A percentile compares a stretch with the other conserved stretches of the same genome.
Conservation (phyloP, 1,140 invertebrate species). For the Conopomorpha cramerella region DNA sequence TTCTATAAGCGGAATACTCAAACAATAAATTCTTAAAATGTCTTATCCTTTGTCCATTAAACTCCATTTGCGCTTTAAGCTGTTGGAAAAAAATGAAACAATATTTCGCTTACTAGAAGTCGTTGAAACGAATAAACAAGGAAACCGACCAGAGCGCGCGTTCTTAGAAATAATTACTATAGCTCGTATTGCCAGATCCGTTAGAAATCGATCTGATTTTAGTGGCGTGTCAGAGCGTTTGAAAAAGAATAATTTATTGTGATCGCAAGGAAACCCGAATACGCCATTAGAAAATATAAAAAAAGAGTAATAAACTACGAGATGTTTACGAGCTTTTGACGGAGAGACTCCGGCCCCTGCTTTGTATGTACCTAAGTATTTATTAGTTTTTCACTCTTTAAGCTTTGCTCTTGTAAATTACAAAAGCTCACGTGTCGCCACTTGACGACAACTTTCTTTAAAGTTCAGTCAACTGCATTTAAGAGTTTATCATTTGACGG, state of each 20-base stretch:
- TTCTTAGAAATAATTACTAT: constrained; percentile 50
- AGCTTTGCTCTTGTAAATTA: too few species aligned
- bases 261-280: constrained; percentile 53
- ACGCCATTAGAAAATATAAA: constrained; percentile 52
- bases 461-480: too few species aligned
- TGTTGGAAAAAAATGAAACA: too few species aligned
- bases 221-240: constrained; percentile 56
- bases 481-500: constrained; percentile 1
- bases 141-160: constrained; percentile 36
- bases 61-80: too few species aligned
- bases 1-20: too few species aligned
- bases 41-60: too few species aligned
- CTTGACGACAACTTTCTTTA: too few species aligned
- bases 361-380: background rate
- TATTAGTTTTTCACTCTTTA: too few species aligned
- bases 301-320: constrained; percentile 56
- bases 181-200: constrained; percentile 47
- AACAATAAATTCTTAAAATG: too few species aligned
- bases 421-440: too few species aligned
- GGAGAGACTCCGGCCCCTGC: constrained; percentile 31
- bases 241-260: constrained; percentile 55
- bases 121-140: constrained; percentile 51
- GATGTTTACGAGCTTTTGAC: constrained; percentile 56
- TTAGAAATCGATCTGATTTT: constrained; percentile 58
- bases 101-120: constrained; percentile 32